Conservation (phyloP, 2,888 invertebrate genomes). For the Andrena marginata region DNA sequence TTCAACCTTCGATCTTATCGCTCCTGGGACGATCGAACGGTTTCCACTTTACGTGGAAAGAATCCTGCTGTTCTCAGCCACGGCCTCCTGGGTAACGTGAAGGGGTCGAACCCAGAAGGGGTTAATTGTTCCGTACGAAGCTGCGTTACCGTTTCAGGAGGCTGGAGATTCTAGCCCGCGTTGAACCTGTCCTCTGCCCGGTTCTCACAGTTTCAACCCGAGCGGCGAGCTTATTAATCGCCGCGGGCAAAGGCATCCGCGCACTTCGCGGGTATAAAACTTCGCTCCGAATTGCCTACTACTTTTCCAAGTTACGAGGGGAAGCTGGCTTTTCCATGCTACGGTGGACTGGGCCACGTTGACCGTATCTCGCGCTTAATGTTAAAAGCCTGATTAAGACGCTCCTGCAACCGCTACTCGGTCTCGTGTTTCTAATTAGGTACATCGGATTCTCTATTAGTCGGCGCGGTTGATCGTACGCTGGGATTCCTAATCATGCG, state of each 20-base stretch:
- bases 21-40: not conserved
- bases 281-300: slow-evolving; percentile 12
- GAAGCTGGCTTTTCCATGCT: slow-evolving; percentile 7
- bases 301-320: slow-evolving; percentile 25
- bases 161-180: slow-evolving; percentile 29
- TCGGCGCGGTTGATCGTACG: not conserved
- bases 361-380: not conserved
- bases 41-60: not conserved
- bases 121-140: slow-evolving; percentile 12
- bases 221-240: slow-evolving; percentile 10
- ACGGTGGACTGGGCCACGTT: not conserved
- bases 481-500: slow-evolving; percentile 9
- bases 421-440: slow-evolving; percentile 12
- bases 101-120: slow-evolving; percentile 20
- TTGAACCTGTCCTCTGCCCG: slow-evolving; percentile 14
- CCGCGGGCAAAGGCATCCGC: not conserved
- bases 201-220: slow-evolving; percentile 38
- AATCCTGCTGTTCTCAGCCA: not conserved
- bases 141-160: slow-evolving; percentile 14
- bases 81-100: not conserved
- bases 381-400: slow-evolving; percentile 16
- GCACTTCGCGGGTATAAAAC: slow-evolving; percentile 6
- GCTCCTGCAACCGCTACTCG: not conserved
- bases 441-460: slow-evolving; percentile 3
- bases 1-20: not conserved